Evolutionary conservation across 1,140 invertebrate species (phyloP).

Genomic region (Meloidogyne exigua): DNA sequence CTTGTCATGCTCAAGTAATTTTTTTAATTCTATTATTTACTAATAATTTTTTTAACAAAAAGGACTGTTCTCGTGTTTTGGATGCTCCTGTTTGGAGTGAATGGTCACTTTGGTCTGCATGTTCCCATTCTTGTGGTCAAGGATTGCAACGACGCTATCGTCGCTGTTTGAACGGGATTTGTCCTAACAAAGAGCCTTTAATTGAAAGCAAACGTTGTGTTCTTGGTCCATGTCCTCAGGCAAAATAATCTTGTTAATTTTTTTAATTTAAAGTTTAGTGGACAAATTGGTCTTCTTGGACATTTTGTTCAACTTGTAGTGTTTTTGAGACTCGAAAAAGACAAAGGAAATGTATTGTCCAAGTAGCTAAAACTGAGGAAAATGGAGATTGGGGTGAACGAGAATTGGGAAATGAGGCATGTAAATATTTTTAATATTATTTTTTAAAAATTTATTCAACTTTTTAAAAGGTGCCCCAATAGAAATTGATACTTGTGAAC

Average conservation of each 20-base stretch:
- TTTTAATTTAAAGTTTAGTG: conserved; percentile 27
- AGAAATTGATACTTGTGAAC: conserved; percentile 41
- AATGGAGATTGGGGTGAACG: conserved; percentile 20
- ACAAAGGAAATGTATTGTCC: conserved; percentile 40
- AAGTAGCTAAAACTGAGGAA: conserved; percentile 18
- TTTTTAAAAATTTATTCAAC: background rate
- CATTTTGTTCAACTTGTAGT: conserved; percentile 46
- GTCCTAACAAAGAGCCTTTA: conserved; percentile 29
- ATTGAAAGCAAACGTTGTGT: conserved; percentile 50
- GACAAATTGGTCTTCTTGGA: conserved; percentile 50
- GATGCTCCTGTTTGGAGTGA: conserved; percentile 34
- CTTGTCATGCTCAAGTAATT: conserved; percentile 59
- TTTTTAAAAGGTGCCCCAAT: conserved; percentile 24
- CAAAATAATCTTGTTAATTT: background rate
- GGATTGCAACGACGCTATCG: conserved; percentile 37
- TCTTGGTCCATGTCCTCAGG: conserved; percentile 48
- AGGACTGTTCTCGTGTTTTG: conserved; percentile 41
- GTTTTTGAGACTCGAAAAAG: conserved; percentile 45
- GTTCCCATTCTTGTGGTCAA: conserved; percentile 31
- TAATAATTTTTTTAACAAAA: background rate
- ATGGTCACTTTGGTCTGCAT: conserved; percentile 51
- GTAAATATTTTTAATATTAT: conserved; percentile 1
- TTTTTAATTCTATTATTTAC: background rate
- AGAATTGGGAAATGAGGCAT: conserved; percentile 26
- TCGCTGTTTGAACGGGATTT: conserved; percentile 39